These are phyloP conservation scores for Colletes collaris DNA, from an alignment of 2,888 invertebrate species.

Conservation along the genomic window DNA sequence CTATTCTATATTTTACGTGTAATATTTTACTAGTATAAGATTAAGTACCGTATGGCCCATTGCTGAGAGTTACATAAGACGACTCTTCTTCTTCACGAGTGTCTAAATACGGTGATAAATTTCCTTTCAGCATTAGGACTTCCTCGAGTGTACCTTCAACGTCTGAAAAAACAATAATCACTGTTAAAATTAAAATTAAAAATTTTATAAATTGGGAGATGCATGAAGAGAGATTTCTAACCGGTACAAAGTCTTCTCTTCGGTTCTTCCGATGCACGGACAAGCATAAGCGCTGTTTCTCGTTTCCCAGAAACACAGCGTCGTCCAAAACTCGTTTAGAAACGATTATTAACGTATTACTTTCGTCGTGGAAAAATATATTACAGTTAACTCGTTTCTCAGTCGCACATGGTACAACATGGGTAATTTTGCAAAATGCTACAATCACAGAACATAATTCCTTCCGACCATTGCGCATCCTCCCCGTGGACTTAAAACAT, in stretches of 20 bases:
- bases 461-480: slow-evolving; percentile 52
- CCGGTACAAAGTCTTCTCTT: slow-evolving; percentile 63
- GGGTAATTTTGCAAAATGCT: slow-evolving; percentile 49
- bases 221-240: slow-evolving; percentile 5
- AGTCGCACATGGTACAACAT: slow-evolving; percentile 60
- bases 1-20: neutral
- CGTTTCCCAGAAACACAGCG: slow-evolving; percentile 32
- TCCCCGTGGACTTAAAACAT: slow-evolving; percentile 50
- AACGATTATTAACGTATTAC: slow-evolving; percentile 53
- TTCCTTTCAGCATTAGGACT: slow-evolving; percentile 83
- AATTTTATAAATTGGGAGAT: neutral
- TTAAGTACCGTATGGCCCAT: slow-evolving; percentile 79
- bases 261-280: slow-evolving; percentile 26
- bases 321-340: slow-evolving; percentile 36
- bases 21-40: neutral
- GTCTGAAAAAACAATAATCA: slow-evolving; percentile 58
- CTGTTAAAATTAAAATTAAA: neutral
- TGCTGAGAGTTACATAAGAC: slow-evolving; percentile 80
- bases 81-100: slow-evolving; percentile 81
- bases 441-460: slow-evolving; percentile 64
- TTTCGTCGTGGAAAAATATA: slow-evolving; percentile 63
- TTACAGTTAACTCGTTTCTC: slow-evolving; percentile 49
- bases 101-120: slow-evolving; percentile 79
- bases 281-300: slow-evolving; percentile 25
- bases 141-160: slow-evolving; percentile 77